phyloP scores from a whole-genome alignment of 2,888 invertebrate species.

The Phyto melanocephala region DNA sequence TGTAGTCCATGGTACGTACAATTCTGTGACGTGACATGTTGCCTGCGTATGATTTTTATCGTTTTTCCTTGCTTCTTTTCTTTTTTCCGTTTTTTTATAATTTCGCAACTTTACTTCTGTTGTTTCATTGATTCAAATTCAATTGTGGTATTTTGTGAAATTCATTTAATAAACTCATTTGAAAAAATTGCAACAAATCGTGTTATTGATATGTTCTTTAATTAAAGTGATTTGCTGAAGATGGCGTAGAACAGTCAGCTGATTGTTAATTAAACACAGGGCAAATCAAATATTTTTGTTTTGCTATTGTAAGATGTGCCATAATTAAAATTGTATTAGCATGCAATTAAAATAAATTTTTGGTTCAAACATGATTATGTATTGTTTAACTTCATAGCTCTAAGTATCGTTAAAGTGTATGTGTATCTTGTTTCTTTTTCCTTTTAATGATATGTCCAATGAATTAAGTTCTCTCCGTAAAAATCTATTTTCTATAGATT shows the following conservation, averaged over 20 bases:
- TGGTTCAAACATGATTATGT: too few relatives aligned
- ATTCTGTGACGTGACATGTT: conserved; percentile 94
- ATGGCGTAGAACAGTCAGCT: conserved; percentile 20
- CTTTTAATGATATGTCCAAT: too few relatives aligned
- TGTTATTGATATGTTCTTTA: conserved; percentile 7
- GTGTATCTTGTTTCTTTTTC: too few relatives aligned
- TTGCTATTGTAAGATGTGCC: too few relatives aligned
- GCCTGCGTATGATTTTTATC: conserved; percentile 64
- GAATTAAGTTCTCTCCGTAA: too few relatives aligned
- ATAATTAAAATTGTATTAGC: too few relatives aligned
- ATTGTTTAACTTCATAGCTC: too few relatives aligned
- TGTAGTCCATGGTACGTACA: conserved; percentile 89
- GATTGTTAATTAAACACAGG: conserved; percentile 7
- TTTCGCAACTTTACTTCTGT: background rate
- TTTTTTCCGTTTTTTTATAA: conserved; percentile 1
- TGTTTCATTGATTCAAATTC: conserved; percentile 24
- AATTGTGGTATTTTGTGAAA: conserved; percentile 49
- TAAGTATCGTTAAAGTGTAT: too few relatives aligned
- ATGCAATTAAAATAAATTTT: too few relatives aligned
- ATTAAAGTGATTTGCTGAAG: background rate
- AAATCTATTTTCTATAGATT: too few relatives aligned
- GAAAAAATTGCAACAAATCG: conserved; percentile 40
- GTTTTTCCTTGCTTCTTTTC: background rate
- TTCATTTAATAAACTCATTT: conserved; percentile 46
- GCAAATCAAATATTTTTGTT: too few relatives aligned